phyloP scores from a whole-genome alignment of 2,888 invertebrate genomes.

The Beris chalybata region DNA sequence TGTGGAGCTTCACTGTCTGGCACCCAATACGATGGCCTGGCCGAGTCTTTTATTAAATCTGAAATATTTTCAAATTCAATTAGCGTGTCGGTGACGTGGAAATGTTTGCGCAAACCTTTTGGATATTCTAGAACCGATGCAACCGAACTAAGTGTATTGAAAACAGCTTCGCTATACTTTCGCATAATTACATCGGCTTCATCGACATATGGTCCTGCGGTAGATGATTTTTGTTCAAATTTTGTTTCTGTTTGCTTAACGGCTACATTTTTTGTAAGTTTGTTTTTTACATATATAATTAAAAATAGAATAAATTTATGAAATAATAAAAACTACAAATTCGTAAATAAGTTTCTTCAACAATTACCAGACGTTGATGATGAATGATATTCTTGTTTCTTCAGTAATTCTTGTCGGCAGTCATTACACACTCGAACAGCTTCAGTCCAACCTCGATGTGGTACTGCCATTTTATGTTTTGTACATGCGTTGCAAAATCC shows the following conservation, averaged over 20 bases:
- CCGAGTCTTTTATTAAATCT: constrained; percentile 73
- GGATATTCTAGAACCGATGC: constrained; percentile 74
- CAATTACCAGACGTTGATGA: constrained; percentile 47
- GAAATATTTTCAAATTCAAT: constrained; percentile 30
- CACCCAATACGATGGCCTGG: constrained; percentile 77
- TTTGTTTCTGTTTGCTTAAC: constrained; percentile 30
- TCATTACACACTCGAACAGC: constrained; percentile 74
- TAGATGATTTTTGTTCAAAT: constrained; percentile 35
- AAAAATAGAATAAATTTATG: constrained; percentile 5
- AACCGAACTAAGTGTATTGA: constrained; percentile 70
- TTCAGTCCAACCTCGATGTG: constrained; percentile 69
- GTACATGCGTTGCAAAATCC: constrained; percentile 78
- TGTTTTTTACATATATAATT: constrained; percentile 11
- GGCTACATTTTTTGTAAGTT: constrained; percentile 10
- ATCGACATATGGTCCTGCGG: constrained; percentile 43
- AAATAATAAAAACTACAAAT: constrained; percentile 14
- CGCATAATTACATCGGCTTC: constrained; percentile 62
- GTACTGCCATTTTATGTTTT: constrained; percentile 67
- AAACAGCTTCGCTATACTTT: constrained; percentile 71
- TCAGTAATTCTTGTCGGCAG: constrained; percentile 58
- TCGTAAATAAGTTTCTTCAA: not conserved
- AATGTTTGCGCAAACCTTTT: constrained; percentile 58
- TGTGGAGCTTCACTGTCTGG: constrained; percentile 70
- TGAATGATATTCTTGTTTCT: constrained; percentile 44
- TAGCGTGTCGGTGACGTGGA: not conserved